Conservation (phyloP, 2,888 invertebrate species). For the Mantis religiosa region DNA sequence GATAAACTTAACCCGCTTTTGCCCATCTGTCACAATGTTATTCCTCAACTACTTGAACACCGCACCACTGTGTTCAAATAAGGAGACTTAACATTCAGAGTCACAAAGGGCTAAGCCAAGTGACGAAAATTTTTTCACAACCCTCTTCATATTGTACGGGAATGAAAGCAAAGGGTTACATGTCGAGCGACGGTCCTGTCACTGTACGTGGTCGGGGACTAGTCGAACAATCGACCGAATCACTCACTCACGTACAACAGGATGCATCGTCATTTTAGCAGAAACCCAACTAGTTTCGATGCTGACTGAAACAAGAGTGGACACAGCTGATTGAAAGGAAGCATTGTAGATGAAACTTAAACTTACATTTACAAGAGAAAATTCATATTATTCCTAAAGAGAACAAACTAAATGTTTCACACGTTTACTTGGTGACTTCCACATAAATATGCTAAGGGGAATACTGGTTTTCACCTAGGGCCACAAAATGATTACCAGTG, state of each 20-base stretch:
- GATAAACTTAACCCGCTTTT: background rate
- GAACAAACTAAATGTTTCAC: too few relatives aligned
- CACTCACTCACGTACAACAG: background rate
- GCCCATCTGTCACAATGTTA: background rate
- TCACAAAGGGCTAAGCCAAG: constrained; percentile 13
- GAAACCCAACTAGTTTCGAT: too few relatives aligned
- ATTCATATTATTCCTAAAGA: too few relatives aligned
- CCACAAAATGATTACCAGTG: too few relatives aligned
- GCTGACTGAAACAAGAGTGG: too few relatives aligned
- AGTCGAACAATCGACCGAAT: background rate
- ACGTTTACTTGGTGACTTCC: too few relatives aligned
- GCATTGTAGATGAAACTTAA: too few relatives aligned
- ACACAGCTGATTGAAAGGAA: too few relatives aligned
- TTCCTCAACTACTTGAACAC: background rate
- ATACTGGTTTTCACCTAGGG: too few relatives aligned
- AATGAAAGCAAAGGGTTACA: constrained; percentile 6
- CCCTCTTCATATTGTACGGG: background rate
- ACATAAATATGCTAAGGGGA: too few relatives aligned
- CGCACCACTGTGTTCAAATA: background rate
- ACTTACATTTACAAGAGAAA: too few relatives aligned
- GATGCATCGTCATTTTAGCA: background rate
- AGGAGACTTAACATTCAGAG: background rate
- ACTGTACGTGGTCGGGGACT: background rate
- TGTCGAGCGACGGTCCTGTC: background rate
- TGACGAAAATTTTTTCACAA: constrained; percentile 7